Conservation (phyloP, 2,888 invertebrate genomes). For the Oscheius myriophilus region DNA sequence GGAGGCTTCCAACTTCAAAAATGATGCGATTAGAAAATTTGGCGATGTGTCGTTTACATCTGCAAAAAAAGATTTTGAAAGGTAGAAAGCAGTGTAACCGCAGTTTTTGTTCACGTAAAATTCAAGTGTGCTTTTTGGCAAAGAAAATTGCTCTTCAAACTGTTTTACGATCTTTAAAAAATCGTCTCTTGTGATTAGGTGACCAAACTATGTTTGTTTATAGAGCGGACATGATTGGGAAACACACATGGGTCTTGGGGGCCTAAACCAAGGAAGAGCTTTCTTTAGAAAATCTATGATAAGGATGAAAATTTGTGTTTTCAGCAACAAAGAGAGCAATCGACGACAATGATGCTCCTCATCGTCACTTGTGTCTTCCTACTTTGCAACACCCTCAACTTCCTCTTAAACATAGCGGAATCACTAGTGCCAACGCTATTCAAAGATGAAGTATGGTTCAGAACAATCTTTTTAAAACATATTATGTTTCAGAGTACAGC, state of each 20-base stretch:
- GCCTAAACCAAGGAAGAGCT: neutral
- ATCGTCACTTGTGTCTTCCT: slow-evolving; percentile 67
- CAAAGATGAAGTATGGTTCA: slow-evolving; percentile 40
- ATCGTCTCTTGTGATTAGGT: too few relatives aligned
- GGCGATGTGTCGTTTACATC: too few relatives aligned
- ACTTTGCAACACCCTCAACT: slow-evolving; percentile 66
- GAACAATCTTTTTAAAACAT: neutral
- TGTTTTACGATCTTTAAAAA: too few relatives aligned
- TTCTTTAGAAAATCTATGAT: neutral
- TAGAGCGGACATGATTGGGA: neutral
- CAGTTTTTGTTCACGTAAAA: too few relatives aligned
- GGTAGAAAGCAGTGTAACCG: too few relatives aligned
- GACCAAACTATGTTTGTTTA: neutral
- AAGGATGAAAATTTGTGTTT: slow-evolving; percentile 21
- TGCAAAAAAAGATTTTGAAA: too few relatives aligned
- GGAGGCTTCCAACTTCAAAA: too few relatives aligned
- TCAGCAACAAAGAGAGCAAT: slow-evolving; percentile 67
- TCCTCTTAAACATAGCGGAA: slow-evolving; percentile 64
- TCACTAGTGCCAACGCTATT: slow-evolving; percentile 59
- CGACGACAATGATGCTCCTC: slow-evolving; percentile 67
- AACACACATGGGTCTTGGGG: neutral
- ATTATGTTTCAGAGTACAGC: slow-evolving; percentile 46
- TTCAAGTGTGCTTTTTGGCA: too few relatives aligned
- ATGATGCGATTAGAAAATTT: too few relatives aligned
- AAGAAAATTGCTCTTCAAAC: too few relatives aligned